Conservation (phyloP, 2,797 vertebrate species). For the Carduelis carduelis region DNA sequence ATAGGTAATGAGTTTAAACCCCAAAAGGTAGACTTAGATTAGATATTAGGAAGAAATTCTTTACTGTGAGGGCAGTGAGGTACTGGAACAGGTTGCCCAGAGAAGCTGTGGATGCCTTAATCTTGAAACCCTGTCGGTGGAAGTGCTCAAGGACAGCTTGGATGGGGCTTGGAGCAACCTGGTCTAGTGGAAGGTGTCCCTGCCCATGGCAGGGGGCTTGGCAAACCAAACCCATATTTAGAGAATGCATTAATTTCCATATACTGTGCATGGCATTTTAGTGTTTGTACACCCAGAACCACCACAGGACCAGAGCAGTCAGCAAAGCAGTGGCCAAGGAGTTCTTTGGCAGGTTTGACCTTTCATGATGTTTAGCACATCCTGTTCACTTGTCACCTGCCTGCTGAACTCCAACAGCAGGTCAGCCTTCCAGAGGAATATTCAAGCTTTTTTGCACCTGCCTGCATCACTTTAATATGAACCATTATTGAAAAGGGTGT, state of each 20-base stretch:
- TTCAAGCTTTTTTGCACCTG: not conserved
- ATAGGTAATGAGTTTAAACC: not conserved
- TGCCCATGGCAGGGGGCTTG: not conserved
- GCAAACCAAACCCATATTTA: not conserved
- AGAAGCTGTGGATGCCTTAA: not conserved
- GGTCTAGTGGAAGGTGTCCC: no score
- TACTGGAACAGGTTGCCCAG: not conserved
- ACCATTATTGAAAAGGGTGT: not conserved
- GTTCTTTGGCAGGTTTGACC: not conserved
- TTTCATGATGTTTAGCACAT: not conserved
- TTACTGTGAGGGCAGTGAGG: not conserved
- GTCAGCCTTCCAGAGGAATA: not conserved
- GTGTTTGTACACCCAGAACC: not conserved
- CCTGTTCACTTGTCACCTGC: not conserved
- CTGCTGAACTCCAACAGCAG: not conserved
- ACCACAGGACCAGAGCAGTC: not conserved
- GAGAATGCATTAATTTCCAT: rapidly evolving
- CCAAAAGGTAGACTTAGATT: not conserved
- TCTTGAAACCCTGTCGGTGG: not conserved
- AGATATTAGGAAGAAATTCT: not conserved
- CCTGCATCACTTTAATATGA: not conserved
- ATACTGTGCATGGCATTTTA: not conserved
- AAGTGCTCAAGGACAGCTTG: not conserved
- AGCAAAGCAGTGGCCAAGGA: no score
- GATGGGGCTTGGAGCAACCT: not conserved